Percentiles rank a stretch among this genome's conserved stretches.
phyloP scores from a whole-genome alignment of 2,888 invertebrate species.

The Arrhopalites spinosus region DNA sequence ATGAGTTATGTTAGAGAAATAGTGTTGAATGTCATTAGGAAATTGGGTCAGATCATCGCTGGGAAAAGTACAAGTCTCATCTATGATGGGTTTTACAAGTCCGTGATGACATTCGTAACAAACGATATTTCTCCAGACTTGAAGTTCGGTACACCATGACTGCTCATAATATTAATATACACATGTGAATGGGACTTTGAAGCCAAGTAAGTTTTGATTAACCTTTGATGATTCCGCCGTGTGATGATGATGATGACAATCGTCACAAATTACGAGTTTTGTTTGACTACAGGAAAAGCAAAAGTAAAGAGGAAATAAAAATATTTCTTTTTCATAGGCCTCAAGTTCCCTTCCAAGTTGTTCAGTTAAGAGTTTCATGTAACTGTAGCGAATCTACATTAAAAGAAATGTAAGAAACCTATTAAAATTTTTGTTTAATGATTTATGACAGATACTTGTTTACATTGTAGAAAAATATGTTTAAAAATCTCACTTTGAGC shows the following conservation, averaged over 20 bases:
- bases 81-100: slow-evolving; percentile 28
- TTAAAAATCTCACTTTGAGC: slow-evolving; percentile 53
- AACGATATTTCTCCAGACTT: slow-evolving; percentile 36
- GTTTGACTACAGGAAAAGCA: slow-evolving; percentile 19
- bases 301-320: slow-evolving; percentile 67
- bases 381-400: slow-evolving; percentile 67
- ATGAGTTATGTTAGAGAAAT: no score
- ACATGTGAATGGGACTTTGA: not conserved
- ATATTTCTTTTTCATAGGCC: slow-evolving; percentile 71
- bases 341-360: slow-evolving; percentile 66
- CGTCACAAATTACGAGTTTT: slow-evolving; percentile 61
- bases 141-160: slow-evolving; percentile 37
- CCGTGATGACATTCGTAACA: slow-evolving; percentile 38
- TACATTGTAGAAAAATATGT: not conserved
- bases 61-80: not conserved
- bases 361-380: slow-evolving; percentile 67
- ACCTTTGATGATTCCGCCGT: slow-evolving; percentile 18
- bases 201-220: not conserved
- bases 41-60: no score
- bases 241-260: slow-evolving; percentile 63
- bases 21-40: no score
- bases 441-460: not conserved
- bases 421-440: not conserved
- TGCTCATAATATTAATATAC: slow-evolving; percentile 7
- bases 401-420: not conserved